Evolutionary conservation across 2,113 vertebrate genomes (phyloP), one percentile per base, ranked within the genome.

Genomic region (Seriola dumerili): DNA sequence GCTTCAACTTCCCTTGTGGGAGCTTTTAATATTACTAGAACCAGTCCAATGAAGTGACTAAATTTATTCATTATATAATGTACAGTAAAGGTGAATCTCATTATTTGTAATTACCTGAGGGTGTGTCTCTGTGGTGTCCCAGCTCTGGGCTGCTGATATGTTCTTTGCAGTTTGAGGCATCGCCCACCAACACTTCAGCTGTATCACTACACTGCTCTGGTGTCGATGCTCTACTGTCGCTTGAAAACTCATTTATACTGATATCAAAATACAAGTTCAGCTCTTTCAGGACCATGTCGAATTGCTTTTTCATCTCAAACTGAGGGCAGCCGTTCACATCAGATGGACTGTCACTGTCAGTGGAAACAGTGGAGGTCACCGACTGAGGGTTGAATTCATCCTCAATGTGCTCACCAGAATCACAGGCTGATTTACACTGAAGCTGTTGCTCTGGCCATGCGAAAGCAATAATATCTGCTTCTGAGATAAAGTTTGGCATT

Each of bases 231-330:
- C 25, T 25, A 0, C 77, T 55, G 62, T 66, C 19, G 1, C 69
- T 52, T 23, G 52, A 44, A 23, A 81, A 74, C 12, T 91, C 87
- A 32, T 4, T 72, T 34, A 16, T 48, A 42, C 94, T 95, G 89
- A 97, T 96, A 76, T 96, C 91, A 83, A 97, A 96, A 93, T 96
- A 97, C 85, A 95, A 86, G 29, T 0, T 84, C 83, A 97, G 93
- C 87, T 97, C 96, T 90, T 96, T 92, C 71, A 98, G 74, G 32
- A 98, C 97, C 80, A 93, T 85, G 94, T 96, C 93, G 71, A 97
- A 97, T 78, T 95, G 87, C 57, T 90, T 91, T 80, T 96, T 97
- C 94, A 96, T 93, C 84, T 96, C 95, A 88, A 96, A 96, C 88
- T 94, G 66, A 0, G 84, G 78, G 57, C 62, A 67, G 71, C 65